Evolutionary conservation across 2,888 invertebrate genomes (phyloP).

Genomic region (Melinaea marsaeus): DNA sequence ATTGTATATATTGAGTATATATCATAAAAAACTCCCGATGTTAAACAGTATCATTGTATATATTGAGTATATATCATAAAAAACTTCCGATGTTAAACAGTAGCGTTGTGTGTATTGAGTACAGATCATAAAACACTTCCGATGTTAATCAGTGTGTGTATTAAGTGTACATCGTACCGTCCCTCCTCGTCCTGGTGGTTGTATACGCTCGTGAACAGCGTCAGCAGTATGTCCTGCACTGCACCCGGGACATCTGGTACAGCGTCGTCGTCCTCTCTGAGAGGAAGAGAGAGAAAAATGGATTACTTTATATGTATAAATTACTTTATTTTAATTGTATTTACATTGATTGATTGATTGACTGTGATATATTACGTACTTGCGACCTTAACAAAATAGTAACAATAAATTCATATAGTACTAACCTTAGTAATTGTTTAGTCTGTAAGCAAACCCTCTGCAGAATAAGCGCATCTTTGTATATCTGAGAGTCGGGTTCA

Average conservation of each 20-base stretch:
- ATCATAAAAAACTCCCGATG: no score
- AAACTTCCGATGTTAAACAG: no score
- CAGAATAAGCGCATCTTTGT: constrained; percentile 95
- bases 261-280: constrained; percentile 86
- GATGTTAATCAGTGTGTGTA: no score
- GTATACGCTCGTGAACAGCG: constrained; percentile 94
- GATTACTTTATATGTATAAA: no score
- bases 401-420: constrained; percentile 6
- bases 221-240: constrained; percentile 93
- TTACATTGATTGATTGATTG: no score
- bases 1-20: no score
- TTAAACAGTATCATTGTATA: no score
- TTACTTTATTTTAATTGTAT: no score
- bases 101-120: no score
- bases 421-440: constrained; percentile 87
- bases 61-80: no score
- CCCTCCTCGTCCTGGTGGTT: constrained; percentile 98
- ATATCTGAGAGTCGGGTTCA: constrained; percentile 97
- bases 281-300: neutral
- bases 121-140: no score
- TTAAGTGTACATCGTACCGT: constrained; percentile 44
- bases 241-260: constrained; percentile 93
- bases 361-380: no score
- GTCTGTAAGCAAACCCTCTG: constrained; percentile 95
- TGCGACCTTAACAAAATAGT: neutral